Evolutionary conservation across 2,888 invertebrate genomes (phyloP), one percentile per base, ranked within the genome.

Genomic region (Hydroisotoma schaefferi): DNA sequence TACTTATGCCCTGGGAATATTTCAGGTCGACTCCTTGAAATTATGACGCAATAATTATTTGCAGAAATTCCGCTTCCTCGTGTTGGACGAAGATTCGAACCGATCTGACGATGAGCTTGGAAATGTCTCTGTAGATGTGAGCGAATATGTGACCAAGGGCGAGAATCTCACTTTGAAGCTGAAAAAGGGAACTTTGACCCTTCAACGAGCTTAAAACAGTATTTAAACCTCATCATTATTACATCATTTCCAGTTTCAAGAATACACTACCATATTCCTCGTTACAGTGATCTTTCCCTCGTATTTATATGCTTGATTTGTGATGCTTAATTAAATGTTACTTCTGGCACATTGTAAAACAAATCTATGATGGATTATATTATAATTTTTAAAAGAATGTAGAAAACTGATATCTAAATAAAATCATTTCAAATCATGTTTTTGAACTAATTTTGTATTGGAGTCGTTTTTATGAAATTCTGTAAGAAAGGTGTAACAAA

Each of bases 31-130:
- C 8, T 8, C 8, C 33, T 10, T 33, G 33, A 33, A 33, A 12
- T 18, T 15, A 20, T 53, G 29, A 47, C 2, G 20, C 29, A 44
- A 37, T 29, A 27, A 40, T 38, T 49, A 33, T 55, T 29, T 52
- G 1, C 40, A 72, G 67, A 69, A 57, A 57, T 67, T 65, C 59
- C 69, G 60, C 46, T 72, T 72, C 60, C 54, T 69, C 2, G 59
- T 72, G 22, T 46, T 72, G 27, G 72, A 72, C 27, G 67, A 70
- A 23, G 72, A 72, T 44, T 64, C 70, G 23, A 59, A 59, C 40
- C 55, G 72, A 27, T 48, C 63, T 18, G 72, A 72, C 55, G 72
- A 72, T 18, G 69, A 67, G 23, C 59, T 67, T 8, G 72, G 69
- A 12, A 59, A 67, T 22, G 69, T 64, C n/a, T 66, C 63, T 57